phyloP scores from a whole-genome alignment of 1,140 invertebrate genomes.

The Microplitis demolitor region DNA sequence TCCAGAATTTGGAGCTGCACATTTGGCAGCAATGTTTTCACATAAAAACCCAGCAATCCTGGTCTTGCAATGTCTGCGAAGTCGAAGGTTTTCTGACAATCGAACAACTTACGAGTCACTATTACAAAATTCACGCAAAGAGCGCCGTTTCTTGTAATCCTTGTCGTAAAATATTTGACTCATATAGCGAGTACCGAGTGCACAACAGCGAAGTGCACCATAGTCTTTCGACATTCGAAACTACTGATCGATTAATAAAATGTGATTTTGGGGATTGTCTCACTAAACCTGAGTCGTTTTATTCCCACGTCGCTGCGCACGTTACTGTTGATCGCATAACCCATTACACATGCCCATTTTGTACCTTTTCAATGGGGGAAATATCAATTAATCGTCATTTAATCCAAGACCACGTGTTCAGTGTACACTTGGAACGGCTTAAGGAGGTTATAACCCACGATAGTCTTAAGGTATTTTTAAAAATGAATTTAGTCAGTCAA shows the following conservation, averaged over 20 bases:
- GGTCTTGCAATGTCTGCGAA: conserved; percentile 49
- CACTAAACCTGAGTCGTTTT: conserved; percentile 39
- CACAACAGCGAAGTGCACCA: conserved; percentile 42
- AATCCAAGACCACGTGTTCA: conserved; percentile 42
- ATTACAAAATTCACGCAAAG: conserved; percentile 43
- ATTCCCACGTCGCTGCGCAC: conserved; percentile 42
- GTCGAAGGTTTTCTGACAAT: conserved; percentile 50
- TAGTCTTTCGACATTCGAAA: neutral
- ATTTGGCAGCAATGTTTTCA: conserved; percentile 53
- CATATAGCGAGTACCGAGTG: conserved; percentile 35
- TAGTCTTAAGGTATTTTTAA: conserved; percentile 3
- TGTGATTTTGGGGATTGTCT: conserved; percentile 46
- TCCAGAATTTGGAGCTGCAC: conserved; percentile 43
- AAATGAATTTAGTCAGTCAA: too few species aligned
- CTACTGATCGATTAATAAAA: conserved; percentile 36
- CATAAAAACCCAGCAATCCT: conserved; percentile 36
- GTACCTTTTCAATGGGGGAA: conserved; percentile 31
- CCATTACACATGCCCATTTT: conserved; percentile 53
- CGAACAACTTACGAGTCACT: conserved; percentile 50
- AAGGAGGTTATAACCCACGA: conserved; percentile 35
- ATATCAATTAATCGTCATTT: conserved; percentile 24
- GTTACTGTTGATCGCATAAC: conserved; percentile 36
- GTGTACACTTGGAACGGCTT: conserved; percentile 33
- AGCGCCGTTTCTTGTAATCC: conserved; percentile 40
- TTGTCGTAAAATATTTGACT: conserved; percentile 41